Percentiles rank a stretch among this genome's conserved stretches.
Evolutionary conservation across 2,113 vertebrate species (phyloP).

Genomic region (Lethenteron camtschaticum): DNA sequence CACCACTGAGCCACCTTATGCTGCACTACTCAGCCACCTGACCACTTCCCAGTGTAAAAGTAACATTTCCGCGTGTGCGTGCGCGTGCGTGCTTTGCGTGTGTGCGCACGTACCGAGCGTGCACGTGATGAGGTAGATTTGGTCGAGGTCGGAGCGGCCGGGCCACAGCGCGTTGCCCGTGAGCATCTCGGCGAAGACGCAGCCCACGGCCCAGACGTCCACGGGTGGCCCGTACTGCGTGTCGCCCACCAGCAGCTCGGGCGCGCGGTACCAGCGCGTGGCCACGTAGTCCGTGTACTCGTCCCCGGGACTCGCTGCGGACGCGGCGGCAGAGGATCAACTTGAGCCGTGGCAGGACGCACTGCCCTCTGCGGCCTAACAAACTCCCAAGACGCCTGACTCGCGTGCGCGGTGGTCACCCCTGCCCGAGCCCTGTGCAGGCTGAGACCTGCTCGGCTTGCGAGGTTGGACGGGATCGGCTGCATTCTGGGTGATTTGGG

Average conservation of each 20-base stretch:
- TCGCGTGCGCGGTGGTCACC: no score
- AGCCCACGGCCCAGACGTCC: conserved; percentile 79
- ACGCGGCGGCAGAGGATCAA: no score
- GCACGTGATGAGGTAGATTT: conserved; percentile 67
- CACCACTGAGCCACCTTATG: not conserved
- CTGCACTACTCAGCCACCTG: no score
- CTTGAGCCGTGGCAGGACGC: no score
- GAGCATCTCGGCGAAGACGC: conserved; percentile 69
- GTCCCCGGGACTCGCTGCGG: conserved; percentile 54
- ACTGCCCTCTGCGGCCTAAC: no score
- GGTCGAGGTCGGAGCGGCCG: conserved; percentile 71
- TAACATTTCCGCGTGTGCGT: no score
- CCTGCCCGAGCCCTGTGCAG: no score
- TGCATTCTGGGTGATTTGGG: no score
- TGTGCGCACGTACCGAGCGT: conserved; percentile 35
- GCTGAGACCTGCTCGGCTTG: no score
- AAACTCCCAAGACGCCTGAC: no score
- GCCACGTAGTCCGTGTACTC: conserved; percentile 90
- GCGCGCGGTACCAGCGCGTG: conserved; percentile 77
- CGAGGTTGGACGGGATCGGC: no score
- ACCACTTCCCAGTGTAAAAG: no score
- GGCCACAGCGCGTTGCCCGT: conserved; percentile 64
- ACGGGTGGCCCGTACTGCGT: conserved; percentile 64
- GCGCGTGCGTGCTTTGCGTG: not conserved
- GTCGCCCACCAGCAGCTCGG: conserved; percentile 71